Evolutionary conservation across 2,113 vertebrate species (phyloP), one percentile per base, ranked within the genome.

Genomic region (Rhinolophus sinicus): DNA sequence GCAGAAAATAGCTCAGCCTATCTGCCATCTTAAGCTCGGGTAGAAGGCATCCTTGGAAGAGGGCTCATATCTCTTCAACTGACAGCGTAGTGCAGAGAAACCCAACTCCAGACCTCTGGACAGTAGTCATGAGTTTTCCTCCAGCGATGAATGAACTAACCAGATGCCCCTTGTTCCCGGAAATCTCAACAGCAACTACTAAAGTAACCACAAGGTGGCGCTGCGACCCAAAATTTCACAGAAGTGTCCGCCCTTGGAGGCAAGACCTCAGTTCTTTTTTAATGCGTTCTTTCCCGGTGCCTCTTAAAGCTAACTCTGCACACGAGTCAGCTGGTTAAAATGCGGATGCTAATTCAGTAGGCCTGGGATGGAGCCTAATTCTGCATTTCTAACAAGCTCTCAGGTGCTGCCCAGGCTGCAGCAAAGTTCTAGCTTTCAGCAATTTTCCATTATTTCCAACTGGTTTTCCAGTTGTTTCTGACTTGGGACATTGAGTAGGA

Each of bases 181-280:
- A 33, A 65, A 92, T 35, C 38, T 1, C 69, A 83, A 19, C 10
- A 3, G 54, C 82, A 90, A 92, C 88, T 28, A 38, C 40, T 0
- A 16, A 13, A 4, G 3, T 3, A 15, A 40, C 90, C 97, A 96
- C 97, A 21, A 47, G 96, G 64, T 91, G 97, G 26, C 96, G 21
- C 85, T 96, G 50, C 69, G 19, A 91, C 88, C 73, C 80, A 64
- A 91, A 52, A 52, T 82, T 93, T 89, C 76, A 78, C n/a, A 30
- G 3, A 3, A 35, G 56, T 14, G 7, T 28, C 8, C 4, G 8
- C 21, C 52, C 30, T 33, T 14, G 6, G 30, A 30, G n/a, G 40
- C 69, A 35, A 60, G 60, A 84, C 62, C 26, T 64, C 38, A 0
- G 0, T 22, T 50, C 67, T 26, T 26, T 38, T 52, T 76, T 18